Conservation (phyloP, 1,140 invertebrate species). For the Heliconius hewitsoni region DNA sequence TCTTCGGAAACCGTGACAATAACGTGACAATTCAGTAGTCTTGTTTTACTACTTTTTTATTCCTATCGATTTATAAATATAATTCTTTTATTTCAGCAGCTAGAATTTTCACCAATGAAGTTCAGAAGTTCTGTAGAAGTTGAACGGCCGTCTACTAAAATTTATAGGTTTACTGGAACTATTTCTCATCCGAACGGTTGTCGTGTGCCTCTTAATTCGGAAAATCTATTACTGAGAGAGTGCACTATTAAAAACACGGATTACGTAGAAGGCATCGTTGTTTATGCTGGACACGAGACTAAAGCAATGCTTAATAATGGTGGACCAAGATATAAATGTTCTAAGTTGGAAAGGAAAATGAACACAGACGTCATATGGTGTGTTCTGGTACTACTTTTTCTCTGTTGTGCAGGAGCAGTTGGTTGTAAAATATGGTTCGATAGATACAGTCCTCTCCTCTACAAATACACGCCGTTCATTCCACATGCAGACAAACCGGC, state of each 20-base stretch:
- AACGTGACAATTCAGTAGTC: constrained; percentile 8
- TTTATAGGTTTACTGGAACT: constrained; percentile 96
- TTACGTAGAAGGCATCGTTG: constrained; percentile 97
- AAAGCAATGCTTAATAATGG: constrained; percentile 99
- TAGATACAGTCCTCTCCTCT: constrained; percentile 50
- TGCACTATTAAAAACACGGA: constrained; percentile 95
- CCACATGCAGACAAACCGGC: constrained; percentile 82
- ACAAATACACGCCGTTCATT: constrained; percentile 84
- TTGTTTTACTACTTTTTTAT: neutral
- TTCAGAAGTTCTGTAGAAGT: constrained; percentile 94
- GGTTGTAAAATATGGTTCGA: constrained; percentile 93
- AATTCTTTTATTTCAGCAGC: constrained; percentile 77
- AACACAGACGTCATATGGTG: constrained; percentile 98
- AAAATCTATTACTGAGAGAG: constrained; percentile 96
- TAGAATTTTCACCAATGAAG: constrained; percentile 88
- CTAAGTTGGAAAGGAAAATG: constrained; percentile 95
- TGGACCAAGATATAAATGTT: constrained; percentile 96
- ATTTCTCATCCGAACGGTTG: constrained; percentile 91
- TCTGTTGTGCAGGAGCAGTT: constrained; percentile 95
- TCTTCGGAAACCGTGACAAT: constrained; percentile 23
- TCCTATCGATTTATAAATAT: neutral
- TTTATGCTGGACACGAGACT: constrained; percentile 98
- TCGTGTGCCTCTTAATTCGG: constrained; percentile 92
- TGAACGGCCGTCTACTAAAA: constrained; percentile 96
- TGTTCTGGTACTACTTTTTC: constrained; percentile 93